These are phyloP conservation scores for Ibycter americanus DNA, from an alignment of 2,797 vertebrate species.

Conservation along the genomic window DNA sequence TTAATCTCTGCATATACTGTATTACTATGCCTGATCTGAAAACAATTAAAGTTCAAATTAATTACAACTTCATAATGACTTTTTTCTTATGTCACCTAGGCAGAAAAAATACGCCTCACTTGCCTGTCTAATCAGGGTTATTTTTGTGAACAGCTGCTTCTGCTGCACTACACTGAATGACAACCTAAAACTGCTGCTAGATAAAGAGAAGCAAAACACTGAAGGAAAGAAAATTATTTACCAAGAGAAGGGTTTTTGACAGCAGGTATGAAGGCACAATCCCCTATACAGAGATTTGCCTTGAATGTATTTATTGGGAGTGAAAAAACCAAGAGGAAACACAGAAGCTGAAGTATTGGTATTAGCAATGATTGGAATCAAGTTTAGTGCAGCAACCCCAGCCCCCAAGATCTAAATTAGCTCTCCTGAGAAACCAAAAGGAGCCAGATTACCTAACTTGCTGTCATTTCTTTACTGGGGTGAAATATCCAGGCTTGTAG, in stretches of 20 bases:
- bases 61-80: background rate
- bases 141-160: background rate
- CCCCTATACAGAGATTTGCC: background rate
- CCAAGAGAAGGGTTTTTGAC: background rate
- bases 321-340: background rate
- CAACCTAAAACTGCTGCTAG: background rate
- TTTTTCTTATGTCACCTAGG: background rate
- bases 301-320: background rate
- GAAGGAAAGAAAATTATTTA: background rate
- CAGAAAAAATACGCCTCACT: background rate
- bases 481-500: background rate
- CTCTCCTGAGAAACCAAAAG: background rate
- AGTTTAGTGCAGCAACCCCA: background rate
- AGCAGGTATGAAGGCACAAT: background rate
- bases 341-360: background rate
- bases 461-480: background rate
- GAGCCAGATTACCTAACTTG: background rate
- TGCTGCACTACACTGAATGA: background rate
- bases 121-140: background rate
- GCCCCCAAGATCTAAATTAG: background rate
- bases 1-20: background rate
- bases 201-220: background rate
- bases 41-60: background rate
- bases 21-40: background rate
- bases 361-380: background rate